Evolutionary conservation across 2,797 vertebrate genomes (phyloP).

Genomic region (Diglossa cyanea): DNA sequence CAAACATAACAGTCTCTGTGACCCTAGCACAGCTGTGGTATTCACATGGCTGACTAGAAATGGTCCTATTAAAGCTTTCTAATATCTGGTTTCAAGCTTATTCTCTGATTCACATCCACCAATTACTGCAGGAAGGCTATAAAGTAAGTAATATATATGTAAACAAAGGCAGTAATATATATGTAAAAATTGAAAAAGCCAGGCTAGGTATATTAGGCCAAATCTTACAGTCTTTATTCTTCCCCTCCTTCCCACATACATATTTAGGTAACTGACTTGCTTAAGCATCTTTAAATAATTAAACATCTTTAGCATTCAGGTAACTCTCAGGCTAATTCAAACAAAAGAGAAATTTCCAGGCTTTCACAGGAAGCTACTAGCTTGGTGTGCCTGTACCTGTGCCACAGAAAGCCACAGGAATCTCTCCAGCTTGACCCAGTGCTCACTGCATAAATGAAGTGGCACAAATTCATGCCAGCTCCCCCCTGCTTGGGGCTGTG

Average conservation of each 20-base stretch:
- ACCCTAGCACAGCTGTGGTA: neutral
- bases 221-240: neutral
- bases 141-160: neutral
- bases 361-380: neutral
- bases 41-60: neutral
- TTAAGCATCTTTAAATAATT: constrained; percentile 20
- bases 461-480: neutral
- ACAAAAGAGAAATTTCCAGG: neutral
- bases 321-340: neutral
- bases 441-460: neutral
- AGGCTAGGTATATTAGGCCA: neutral
- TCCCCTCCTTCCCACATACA: neutral
- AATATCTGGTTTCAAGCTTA: neutral
- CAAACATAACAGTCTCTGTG: neutral
- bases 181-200: neutral
- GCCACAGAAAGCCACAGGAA: neutral
- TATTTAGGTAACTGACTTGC: neutral
- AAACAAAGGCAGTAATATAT: neutral
- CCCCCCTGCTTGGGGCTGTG: neutral
- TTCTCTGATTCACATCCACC: neutral
- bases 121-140: neutral
- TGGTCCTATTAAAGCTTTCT: neutral
- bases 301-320: neutral
- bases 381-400: neutral
- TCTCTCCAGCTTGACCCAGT: neutral